These are phyloP conservation scores for Mionectes olivaceus DNA, from an alignment of 2,797 vertebrate genomes.

Conservation along the genomic window DNA sequence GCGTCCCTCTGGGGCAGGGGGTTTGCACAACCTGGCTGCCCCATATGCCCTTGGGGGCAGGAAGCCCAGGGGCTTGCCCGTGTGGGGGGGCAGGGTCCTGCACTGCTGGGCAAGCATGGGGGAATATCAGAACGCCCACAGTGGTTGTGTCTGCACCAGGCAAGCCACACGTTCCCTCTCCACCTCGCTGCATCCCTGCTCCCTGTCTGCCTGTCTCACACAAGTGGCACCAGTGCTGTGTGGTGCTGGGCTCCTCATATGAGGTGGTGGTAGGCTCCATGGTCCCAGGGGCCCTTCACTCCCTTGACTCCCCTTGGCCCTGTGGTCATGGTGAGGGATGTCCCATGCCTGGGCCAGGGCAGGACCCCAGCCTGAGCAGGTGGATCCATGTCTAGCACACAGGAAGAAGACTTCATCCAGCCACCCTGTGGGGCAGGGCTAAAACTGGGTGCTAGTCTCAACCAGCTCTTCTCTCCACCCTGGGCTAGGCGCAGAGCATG, in stretches of 20 bases:
- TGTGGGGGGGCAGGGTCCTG: not conserved
- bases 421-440: not conserved
- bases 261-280: not conserved
- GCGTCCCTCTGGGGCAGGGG: not conserved
- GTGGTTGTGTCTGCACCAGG: fast-evolving
- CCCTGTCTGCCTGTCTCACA: not conserved
- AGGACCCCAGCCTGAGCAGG: no score
- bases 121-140: not conserved
- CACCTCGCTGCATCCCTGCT: not conserved
- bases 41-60: not conserved
- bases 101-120: fast-evolving
- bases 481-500: fast-evolving
- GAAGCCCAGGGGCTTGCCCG: not conserved
- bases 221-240: not conserved
- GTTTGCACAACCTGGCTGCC: not conserved
- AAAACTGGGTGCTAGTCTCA: not conserved
- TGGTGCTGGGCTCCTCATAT: not conserved
- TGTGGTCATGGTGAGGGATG: not conserved
- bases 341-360: no score
- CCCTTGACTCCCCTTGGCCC: not conserved
- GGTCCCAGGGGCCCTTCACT: not conserved
- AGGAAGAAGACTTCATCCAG: not conserved
- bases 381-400: not conserved
- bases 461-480: not conserved
- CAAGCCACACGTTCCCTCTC: not conserved